These are phyloP conservation scores for Scaptodrosophila lebanonensis DNA, from an alignment of 1,140 invertebrate genomes.

Conservation along the genomic window DNA sequence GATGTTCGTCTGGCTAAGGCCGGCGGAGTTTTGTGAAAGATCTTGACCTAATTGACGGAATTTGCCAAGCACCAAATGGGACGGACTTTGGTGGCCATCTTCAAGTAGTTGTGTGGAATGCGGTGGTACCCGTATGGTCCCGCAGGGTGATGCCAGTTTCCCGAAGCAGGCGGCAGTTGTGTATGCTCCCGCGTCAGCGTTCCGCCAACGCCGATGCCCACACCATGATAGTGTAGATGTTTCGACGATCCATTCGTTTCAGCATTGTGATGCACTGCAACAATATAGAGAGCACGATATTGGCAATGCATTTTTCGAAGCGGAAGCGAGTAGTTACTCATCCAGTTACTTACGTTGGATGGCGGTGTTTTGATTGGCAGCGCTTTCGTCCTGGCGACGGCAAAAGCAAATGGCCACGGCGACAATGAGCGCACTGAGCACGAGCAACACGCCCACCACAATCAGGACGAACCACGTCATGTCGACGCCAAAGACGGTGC, in stretches of 20 bases:
- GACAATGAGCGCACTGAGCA: constrained; percentile 83
- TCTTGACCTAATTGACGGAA: constrained; percentile 77
- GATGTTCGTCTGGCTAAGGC: constrained; percentile 65
- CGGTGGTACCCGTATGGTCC: constrained; percentile 86
- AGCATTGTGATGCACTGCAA: constrained; percentile 87
- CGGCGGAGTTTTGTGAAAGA: constrained; percentile 71
- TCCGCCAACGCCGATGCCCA: constrained; percentile 66
- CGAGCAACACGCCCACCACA: constrained; percentile 82
- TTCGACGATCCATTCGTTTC: constrained; percentile 87
- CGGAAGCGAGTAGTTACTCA: background rate
- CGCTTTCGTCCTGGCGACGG: constrained; percentile 81
- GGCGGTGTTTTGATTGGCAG: constrained; percentile 77
- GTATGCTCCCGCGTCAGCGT: constrained; percentile 77
- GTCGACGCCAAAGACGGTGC: constrained; percentile 85
- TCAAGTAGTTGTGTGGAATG: constrained; percentile 77
- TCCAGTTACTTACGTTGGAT: constrained; percentile 51
- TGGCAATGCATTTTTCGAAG: background rate
- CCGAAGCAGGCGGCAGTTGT: constrained; percentile 81
- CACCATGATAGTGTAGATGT: constrained; percentile 78
- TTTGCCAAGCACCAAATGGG: constrained; percentile 78
- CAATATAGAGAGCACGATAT: background rate
- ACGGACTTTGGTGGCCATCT: constrained; percentile 78
- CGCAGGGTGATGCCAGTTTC: constrained; percentile 96
- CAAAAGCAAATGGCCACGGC: constrained; percentile 85
- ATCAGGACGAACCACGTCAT: constrained; percentile 86